Evolutionary conservation across 2,888 invertebrate genomes (phyloP).

Genomic region (Tiliacea citrago): DNA sequence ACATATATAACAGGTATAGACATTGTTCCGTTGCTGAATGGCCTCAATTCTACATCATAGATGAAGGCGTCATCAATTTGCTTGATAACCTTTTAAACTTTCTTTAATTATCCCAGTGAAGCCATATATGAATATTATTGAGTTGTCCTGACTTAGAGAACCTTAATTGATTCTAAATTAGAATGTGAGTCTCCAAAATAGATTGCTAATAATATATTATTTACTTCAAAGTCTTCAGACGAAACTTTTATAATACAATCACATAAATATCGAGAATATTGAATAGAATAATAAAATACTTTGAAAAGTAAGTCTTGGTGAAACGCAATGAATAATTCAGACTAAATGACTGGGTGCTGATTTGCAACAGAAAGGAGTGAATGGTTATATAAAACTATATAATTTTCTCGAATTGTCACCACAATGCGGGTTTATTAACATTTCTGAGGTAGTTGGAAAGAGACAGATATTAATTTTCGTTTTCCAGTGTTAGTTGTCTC

Average conservation of each 20-base stretch:
- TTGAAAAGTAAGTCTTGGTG: conserved; percentile 70
- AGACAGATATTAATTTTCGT: conserved; percentile 2
- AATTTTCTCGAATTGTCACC: conserved; percentile 47
- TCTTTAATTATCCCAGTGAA: background rate
- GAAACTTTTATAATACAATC: conserved; percentile 13
- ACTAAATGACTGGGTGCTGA: conserved; percentile 69
- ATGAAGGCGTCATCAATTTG: background rate
- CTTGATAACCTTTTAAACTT: background rate
- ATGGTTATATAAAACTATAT: conserved; percentile 45
- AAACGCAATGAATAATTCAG: conserved; percentile 73
- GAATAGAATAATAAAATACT: conserved; percentile 69
- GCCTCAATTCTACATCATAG: background rate
- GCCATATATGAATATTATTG: background rate
- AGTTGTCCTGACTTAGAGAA: background rate
- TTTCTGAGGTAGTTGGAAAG: conserved; percentile 31
- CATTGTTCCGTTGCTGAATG: background rate
- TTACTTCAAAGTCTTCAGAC: background rate
- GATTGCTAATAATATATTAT: background rate
- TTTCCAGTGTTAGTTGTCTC: conserved; percentile 1
- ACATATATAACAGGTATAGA: background rate
- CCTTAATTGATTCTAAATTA: background rate
- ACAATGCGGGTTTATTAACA: conserved; percentile 58
- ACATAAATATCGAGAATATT: conserved; percentile 67
- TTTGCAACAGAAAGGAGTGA: conserved; percentile 68
- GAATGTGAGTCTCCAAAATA: background rate